Evolutionary conservation across 1,140 invertebrate genomes (phyloP), one percentile per base, ranked within the genome.

Genomic region (Neelides sp.): DNA sequence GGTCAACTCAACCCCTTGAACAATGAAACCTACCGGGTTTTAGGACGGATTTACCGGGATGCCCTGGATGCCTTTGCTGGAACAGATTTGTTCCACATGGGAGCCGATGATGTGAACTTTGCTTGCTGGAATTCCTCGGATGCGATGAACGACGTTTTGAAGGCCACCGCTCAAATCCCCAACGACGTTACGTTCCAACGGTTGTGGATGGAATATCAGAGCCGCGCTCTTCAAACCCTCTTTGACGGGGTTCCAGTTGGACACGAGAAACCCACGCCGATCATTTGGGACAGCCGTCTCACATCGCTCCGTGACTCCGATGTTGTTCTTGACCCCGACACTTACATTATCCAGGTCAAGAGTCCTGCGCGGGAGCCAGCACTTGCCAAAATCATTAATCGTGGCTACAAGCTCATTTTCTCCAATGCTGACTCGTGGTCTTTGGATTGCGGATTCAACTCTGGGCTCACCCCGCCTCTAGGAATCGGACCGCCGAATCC

Each of bases 31-130:
- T 67, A 66, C 48, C 42, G 52, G 32, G 52, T 58, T 20, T 35
- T 61, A 27, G 55, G 55, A 1, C 48, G 59, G 12, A 48, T 61
- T n/a, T 61, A 61, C 50, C 48, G 59, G 24, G 59, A 61, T 24
- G 59, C 59, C 15, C 20, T 61, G 2, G 59, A 61, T 13, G 48
- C 53, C 30, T 61, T 61, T 34, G 19, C 36, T 10, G 52, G 48
- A 20, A 75, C 82, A 0, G 82, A 85, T 61, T 70, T 89, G 1
- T 89, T 89, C 66, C 86, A 91, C 61, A 88, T 89, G 83, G 86
- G 86, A 22, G 86, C 85, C 0, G 85, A 89, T 62, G 85, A 91
- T 62, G 84, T 85, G 0, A 79, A 75, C 39, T 68, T 79, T 17
- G 68, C 69, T 24, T 90, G 85, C 63, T 91, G 86, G 86, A 85